phyloP scores from a whole-genome alignment of 2,888 invertebrate species.

The Cosmorhoe ocellata region DNA sequence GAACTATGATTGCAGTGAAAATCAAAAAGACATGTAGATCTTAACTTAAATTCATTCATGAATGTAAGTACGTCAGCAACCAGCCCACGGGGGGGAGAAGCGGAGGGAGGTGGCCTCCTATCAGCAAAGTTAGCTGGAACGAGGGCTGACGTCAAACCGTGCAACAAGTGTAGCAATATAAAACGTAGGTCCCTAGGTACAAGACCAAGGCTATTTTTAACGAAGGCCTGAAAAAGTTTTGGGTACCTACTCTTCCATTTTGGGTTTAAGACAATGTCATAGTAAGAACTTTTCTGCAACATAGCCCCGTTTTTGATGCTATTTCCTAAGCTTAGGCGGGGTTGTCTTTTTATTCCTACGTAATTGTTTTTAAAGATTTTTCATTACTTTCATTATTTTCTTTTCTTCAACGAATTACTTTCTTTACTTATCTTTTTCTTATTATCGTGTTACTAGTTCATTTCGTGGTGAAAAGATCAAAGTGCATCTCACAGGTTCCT shows the following conservation, averaged over 20 bases:
- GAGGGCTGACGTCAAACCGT: slow-evolving; percentile 74
- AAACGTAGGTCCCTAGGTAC: slow-evolving; percentile 58
- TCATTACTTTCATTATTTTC: no score
- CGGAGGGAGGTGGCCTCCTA: slow-evolving; percentile 43
- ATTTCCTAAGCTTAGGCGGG: no score
- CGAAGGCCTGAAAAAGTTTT: slow-evolving; percentile 12
- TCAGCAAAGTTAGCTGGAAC: slow-evolving; percentile 42
- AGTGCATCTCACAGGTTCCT: no score
- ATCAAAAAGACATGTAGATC: slow-evolving; percentile 51
- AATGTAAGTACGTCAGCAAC: slow-evolving; percentile 72
- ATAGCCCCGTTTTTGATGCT: no score
- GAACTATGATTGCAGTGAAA: slow-evolving; percentile 19
- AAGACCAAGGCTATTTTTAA: slow-evolving; percentile 68
- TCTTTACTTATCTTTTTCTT: no score
- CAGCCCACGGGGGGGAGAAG: slow-evolving; percentile 63
- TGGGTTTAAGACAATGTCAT: no score
- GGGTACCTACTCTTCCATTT: background rate
- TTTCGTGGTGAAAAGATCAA: no score
- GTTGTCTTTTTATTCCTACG: no score
- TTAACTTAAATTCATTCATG: slow-evolving; percentile 73
- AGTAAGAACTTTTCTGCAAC: no score
- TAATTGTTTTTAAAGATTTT: no score
- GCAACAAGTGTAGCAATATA: slow-evolving; percentile 74
- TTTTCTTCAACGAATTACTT: no score
- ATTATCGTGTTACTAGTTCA: no score